Percentiles rank a stretch among this genome's conserved stretches.
phyloP scores from a whole-genome alignment of 2,888 invertebrate species.

The Nemotelus nigrinus region DNA sequence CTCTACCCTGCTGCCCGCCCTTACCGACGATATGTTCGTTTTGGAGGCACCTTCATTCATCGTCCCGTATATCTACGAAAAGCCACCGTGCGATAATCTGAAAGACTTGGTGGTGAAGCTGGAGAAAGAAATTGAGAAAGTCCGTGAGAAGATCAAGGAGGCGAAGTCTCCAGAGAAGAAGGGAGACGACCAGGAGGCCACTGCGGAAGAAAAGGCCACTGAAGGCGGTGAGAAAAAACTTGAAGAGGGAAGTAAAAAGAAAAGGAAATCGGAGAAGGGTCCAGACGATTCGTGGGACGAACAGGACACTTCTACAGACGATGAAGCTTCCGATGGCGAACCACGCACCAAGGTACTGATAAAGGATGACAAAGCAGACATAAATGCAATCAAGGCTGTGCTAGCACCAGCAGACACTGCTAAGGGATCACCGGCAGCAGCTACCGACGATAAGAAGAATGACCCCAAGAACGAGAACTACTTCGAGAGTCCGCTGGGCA shows the following conservation, averaged over 20 bases:
- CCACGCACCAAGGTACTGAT: conserved; percentile 67
- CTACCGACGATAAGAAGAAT: conserved; percentile 51
- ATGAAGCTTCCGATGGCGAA: conserved; percentile 64
- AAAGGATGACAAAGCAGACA: conserved; percentile 69
- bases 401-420: conserved; percentile 64
- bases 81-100: conserved; percentile 82
- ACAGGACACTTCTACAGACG: conserved; percentile 66
- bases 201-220: conserved; percentile 55
- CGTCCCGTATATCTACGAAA: conserved; percentile 92
- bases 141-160: conserved; percentile 69
- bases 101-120: conserved; percentile 76
- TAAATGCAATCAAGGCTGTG: conserved; percentile 67
- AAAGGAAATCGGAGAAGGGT: conserved; percentile 59
- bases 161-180: conserved; percentile 67
- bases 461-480: conserved; percentile 67
- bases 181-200: conserved; percentile 54
- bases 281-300: conserved; percentile 73
- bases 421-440: conserved; percentile 55
- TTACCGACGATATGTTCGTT: conserved; percentile 92
- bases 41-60: conserved; percentile 93
- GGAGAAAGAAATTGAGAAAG: conserved; percentile 72
- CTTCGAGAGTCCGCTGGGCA: conserved; percentile 87
- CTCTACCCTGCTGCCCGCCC: conserved; percentile 78
- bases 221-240: conserved; percentile 59
- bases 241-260: conserved; percentile 59